Percentiles rank a stretch among this genome's conserved stretches.
Conservation (phyloP, 1,140 invertebrate species). For the Trichomalopsis sarcophagae region DNA sequence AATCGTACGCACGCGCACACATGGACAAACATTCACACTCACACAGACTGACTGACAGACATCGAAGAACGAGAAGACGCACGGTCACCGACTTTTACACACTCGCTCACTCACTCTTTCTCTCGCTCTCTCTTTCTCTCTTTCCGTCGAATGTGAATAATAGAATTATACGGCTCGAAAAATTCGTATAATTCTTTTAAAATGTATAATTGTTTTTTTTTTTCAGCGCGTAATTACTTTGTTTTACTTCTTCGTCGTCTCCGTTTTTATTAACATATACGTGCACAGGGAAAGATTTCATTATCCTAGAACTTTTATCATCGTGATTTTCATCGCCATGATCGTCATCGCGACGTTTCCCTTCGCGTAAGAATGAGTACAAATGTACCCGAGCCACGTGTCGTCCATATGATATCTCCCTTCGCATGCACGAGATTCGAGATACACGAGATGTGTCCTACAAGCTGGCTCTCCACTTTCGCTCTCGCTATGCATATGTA, state of each 20-base stretch:
- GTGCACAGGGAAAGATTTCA: conserved; percentile 30
- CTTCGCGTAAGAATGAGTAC: neutral
- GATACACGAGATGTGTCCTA: neutral
- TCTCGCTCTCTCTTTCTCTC: conserved; percentile 39
- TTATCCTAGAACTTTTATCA: conserved; percentile 6
- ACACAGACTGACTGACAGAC: conserved; percentile 26
- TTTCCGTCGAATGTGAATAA: conserved; percentile 26
- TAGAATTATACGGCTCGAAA: too few species aligned
- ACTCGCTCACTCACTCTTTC: conserved; percentile 37
- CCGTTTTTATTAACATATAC: conserved; percentile 9
- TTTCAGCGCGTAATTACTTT: conserved; percentile 7
- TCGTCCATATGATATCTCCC: neutral
- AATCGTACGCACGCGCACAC: conserved; percentile 5
- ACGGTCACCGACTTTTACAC: conserved; percentile 25
- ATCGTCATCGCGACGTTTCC: conserved; percentile 16
- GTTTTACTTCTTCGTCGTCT: conserved; percentile 4
- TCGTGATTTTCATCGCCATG: neutral
- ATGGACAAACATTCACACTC: neutral
- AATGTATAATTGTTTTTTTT: conserved; percentile 13
- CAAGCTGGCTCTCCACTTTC: neutral
- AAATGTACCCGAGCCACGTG: conserved; percentile 12
- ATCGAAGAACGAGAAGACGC: conserved; percentile 50
- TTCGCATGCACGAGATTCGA: conserved; percentile 40
- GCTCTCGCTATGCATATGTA: conserved; percentile 23
- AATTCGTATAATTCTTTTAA: conserved; percentile 19